Conservation (phyloP, 2,113 vertebrate species). For the Dromiciops gliroides region DNA sequence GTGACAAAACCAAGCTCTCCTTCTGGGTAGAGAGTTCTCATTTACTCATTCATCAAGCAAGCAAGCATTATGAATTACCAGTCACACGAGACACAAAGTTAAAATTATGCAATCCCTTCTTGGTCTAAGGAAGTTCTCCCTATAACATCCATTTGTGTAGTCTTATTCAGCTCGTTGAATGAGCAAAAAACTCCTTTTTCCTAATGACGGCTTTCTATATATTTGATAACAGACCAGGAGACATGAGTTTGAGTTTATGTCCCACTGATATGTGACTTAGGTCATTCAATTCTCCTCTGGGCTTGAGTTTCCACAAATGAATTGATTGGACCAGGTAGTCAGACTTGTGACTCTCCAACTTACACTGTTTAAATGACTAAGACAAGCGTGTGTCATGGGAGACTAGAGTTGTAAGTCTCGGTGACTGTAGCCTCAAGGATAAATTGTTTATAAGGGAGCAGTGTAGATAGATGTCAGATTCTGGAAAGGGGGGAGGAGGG, state of each 20-base stretch:
- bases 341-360: not conserved
- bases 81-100: not conserved
- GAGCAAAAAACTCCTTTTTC: constrained; percentile 1
- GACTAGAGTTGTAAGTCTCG: not conserved
- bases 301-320: not conserved
- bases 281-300: not conserved
- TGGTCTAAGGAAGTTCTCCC: constrained; percentile 5
- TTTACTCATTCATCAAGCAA: not conserved
- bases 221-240: constrained; percentile 21
- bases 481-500: not conserved
- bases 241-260: constrained; percentile 4
- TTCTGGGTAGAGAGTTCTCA: constrained; percentile 21
- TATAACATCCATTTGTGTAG: constrained; percentile 3
- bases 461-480: not conserved
- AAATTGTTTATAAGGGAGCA: not conserved
- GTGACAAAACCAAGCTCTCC: constrained; percentile 2
- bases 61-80: not conserved
- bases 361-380: not conserved
- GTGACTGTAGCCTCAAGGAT: not conserved
- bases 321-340: not conserved
- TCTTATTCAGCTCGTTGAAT: constrained; percentile 27
- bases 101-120: not conserved
- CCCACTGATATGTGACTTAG: not conserved
- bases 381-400: not conserved
- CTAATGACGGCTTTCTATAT: not conserved